Percentiles rank a stretch among this genome's conserved stretches.
Evolutionary conservation across 2,888 invertebrate species (phyloP).

Genomic region (Rhagonycha lutea): DNA sequence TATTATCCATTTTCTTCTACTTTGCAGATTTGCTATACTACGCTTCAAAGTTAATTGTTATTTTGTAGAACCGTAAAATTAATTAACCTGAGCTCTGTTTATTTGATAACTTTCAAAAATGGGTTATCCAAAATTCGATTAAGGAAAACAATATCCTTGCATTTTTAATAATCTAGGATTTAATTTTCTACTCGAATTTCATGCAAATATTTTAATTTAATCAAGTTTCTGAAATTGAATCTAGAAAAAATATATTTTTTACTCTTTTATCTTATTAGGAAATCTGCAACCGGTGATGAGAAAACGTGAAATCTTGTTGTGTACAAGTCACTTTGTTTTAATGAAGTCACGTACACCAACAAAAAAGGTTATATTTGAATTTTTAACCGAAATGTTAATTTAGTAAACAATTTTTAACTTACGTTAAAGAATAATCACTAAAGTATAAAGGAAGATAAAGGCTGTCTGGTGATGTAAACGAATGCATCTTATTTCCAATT

Average conservation of each 20-base stretch:
- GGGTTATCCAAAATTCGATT: background rate
- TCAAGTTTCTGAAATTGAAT: background rate
- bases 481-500: no score
- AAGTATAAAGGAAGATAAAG: no score
- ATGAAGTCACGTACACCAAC: no score
- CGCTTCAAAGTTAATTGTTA: background rate
- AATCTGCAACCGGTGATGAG: background rate
- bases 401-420: no score
- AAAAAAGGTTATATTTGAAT: no score
- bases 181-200: background rate
- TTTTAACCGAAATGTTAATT: no score
- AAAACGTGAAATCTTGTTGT: no score
- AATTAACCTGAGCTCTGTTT: background rate
- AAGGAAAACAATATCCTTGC: background rate
- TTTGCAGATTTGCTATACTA: background rate
- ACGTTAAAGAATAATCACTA: no score
- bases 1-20: background rate
- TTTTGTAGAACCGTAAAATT: background rate
- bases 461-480: no score
- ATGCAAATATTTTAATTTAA: background rate
- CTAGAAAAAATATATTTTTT: background rate
- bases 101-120: background rate
- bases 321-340: no score
- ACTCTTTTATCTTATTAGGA: background rate
- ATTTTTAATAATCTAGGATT: background rate